Base-by-base conservation (phyloP, 2,797 vertebrate genomes). In the Liasis olivaceus region DNA sequence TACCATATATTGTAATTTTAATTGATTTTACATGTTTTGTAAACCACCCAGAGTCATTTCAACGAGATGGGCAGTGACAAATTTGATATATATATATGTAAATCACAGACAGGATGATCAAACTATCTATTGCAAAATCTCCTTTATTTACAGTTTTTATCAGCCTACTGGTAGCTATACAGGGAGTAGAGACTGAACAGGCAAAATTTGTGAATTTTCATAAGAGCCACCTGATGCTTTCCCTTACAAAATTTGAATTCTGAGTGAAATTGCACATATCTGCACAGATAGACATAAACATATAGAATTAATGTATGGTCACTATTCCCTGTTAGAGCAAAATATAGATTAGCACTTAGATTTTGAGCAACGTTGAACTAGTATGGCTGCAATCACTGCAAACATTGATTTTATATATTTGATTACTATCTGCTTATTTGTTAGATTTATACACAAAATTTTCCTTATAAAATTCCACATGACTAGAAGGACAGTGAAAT, bases 351-450 rank as follows among this genome's bases (percentile, higher is more conserved):
- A 24, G 13, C n/a, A 20, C 12, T 69, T 59, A 60, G 26, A 62
- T 93, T 62, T 36, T 14, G 64, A 36, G 1, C 7, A 51, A 20
- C n/a, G 4, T 15, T 20, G 11, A 90, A 77, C 47, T 63, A 60
- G 54, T n/a, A 36, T 64, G n/a, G 51, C 42, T 31, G 42, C 26
- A 51, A 47, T 59, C 54, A 51, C 59, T 87, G 15, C 56, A 60
- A 56, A 66, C 94, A 89, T 24, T 47, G 93, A 86, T 77, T 77
- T 77, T 42, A 22, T 36, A 77, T 77, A 77, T 42, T 77, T 77
- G 72, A 77, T 77, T 60, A 77, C 42, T 36, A 22, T 91, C 24
- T 51, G 92, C 63, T 77, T 60, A 22, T 77, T 77, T 77, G 72
- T 42, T 36, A 42, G 36, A 77, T 77, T 77, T 77, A 77, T 42